Evolutionary conservation across 2,113 vertebrate genomes (phyloP), one percentile per base, ranked within the genome.

Genomic region (Peromyscus leucopus): DNA sequence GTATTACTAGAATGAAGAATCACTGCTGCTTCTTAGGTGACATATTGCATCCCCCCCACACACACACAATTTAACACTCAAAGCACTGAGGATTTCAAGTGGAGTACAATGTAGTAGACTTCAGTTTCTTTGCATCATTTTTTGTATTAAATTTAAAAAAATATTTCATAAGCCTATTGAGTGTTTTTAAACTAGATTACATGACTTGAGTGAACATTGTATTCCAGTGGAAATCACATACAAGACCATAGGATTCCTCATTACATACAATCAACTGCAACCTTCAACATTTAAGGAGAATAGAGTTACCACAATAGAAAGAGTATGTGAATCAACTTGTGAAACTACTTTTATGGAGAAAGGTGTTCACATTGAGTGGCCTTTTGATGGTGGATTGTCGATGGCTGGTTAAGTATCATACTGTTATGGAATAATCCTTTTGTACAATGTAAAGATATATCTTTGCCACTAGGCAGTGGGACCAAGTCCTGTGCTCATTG

Each of bases 251-350:
- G 33, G 36, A n/a, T 57, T 82, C 51, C 33, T 82, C 57, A 57
- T 82, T 59, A 82, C 10, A 59, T 33, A 59, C 36, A 24, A 24
- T 22, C 21, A 21, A 59, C 33, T 59, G 55, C 36, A 59, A 82
- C 79, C 55, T 82, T 59, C 59, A 82, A 82, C 55, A 22, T 21
- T 99, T 98, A 99, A 99, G 98, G 99, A 99, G 95, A 99, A 99
- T 0, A 99, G 99, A 21, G 99, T 99, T 98, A 99, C 99, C 96
- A 99, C 99, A 51, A 99, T 99, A 65, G 99, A 99, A 94, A 99
- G 99, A 99, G 99, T 99, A 26, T 99, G 99, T 98, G 99, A 99
- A 98, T 99, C 99, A 98, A 99, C 99, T 89, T 99, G 99, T 3
- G 99, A 99, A 87, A 99, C 99, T 97, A 98, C 99, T 98, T 98